Evolutionary conservation across 2,888 invertebrate genomes (phyloP).

Genomic region (Sepiola atlantica): DNA sequence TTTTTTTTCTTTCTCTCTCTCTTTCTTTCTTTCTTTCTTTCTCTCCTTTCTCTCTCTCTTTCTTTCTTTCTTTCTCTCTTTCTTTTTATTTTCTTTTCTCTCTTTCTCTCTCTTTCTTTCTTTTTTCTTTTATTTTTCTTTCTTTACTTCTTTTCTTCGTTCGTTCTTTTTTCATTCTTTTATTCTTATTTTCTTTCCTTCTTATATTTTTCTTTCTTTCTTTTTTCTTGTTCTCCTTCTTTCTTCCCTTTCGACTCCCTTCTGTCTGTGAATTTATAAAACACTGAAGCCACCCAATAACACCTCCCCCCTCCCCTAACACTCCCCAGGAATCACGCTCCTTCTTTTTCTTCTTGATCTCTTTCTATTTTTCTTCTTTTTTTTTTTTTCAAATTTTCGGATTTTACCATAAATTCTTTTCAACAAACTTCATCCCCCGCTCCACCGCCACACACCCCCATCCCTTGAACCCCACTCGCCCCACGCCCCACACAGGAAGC

Average conservation of each 20-base stretch:
- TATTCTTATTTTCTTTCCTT: background rate
- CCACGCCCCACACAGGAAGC: background rate
- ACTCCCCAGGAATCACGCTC: too few species aligned
- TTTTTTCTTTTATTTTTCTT: background rate
- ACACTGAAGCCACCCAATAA: too few species aligned
- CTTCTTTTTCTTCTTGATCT: too few species aligned
- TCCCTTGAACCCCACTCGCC: background rate
- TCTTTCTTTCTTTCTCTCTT: background rate
- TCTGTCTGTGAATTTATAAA: too few species aligned
- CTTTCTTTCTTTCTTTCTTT: background rate
- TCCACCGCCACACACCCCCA: too few species aligned
- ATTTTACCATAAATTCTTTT: too few species aligned
- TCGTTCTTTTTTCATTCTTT: too few species aligned
- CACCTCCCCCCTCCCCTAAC: too few species aligned
- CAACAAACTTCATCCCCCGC: too few species aligned
- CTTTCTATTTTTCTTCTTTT: too few species aligned
- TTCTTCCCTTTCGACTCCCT: background rate
- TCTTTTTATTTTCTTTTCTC: background rate
- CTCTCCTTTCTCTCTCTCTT: too few species aligned
- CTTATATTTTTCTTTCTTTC: background rate
- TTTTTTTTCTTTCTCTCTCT: background rate
- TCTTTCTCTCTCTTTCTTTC: background rate
- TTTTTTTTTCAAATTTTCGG: too few species aligned
- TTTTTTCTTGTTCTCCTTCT: background rate
- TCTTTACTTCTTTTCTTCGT: background rate